A percentile compares a stretch with the other conserved stretches of the same genome.
phyloP scores from a whole-genome alignment of 2,888 invertebrate species.

The Eurytoma californica region DNA sequence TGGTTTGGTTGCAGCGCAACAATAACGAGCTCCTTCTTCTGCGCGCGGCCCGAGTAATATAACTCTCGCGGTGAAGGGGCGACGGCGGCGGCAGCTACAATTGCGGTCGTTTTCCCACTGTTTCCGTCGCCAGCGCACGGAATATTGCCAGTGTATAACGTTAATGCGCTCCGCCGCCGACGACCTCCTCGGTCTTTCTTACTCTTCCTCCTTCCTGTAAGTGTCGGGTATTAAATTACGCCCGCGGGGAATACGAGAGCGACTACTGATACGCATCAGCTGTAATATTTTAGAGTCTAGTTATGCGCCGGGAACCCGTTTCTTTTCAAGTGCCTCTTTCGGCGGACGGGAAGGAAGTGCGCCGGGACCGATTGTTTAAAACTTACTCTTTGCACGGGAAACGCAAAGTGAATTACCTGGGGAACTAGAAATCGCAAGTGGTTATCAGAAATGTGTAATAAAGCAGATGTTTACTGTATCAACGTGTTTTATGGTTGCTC shows the following conservation, averaged over 20 bases:
- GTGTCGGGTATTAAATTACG: conserved; percentile 37
- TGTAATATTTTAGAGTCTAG: neutral
- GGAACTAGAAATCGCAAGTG: too few relatives aligned
- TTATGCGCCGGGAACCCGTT: neutral
- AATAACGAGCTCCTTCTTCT: conserved; percentile 45
- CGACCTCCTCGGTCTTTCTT: neutral
- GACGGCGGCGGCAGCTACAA: conserved; percentile 24
- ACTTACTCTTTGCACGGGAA: too few relatives aligned
- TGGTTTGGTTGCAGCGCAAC: neutral
- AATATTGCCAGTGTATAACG: conserved; percentile 41
- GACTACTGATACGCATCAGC: conserved; percentile 18
- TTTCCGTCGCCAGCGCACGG: conserved; percentile 1
- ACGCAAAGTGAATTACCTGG: too few relatives aligned
- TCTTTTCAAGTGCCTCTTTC: too few relatives aligned
- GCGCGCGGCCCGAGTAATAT: conserved; percentile 32
- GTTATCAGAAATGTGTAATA: too few relatives aligned
- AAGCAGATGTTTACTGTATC: too few relatives aligned
- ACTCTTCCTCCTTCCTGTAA: neutral
- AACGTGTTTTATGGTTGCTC: too few relatives aligned
- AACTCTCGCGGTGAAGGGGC: conserved; percentile 22
- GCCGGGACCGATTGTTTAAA: too few relatives aligned
- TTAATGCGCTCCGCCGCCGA: neutral
- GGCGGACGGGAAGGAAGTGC: too few relatives aligned
- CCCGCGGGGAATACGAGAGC: neutral
- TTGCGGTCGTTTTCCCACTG: conserved; percentile 46